Evolutionary conservation across 2,888 invertebrate genomes (phyloP), one percentile per base, ranked within the genome.

Genomic region (Netelia inedita): DNA sequence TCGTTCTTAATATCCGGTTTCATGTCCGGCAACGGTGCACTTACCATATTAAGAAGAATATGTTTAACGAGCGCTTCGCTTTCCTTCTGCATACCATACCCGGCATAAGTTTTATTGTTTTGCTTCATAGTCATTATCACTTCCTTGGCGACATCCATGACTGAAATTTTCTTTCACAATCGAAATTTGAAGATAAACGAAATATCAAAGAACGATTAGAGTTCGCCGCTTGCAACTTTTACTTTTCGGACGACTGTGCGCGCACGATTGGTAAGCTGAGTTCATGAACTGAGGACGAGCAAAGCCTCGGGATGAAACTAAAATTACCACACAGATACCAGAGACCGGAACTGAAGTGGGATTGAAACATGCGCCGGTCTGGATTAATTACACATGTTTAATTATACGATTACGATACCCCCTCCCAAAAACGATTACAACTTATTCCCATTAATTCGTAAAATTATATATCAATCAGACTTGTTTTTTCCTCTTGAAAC

Each of bases 251-350:
- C 11, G 69, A 80, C 50, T 63, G 35, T 73, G 72, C 81, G 74
- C 59, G 89, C 89, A 90, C 89, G 90, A 90, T 91, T 89, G 90
- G 86, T 90, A 88, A 88, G 88, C 86, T 87, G 87, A 86, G 88
- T 90, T 89, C 88, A 89, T 89, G 89, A 88, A 90, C 91, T 90
- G 85, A 87, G 88, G 88, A 90, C 88, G 89, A 89, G 88, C 88
- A 88, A 91, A 91, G 91, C 90, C 88, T 89, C 88, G 90, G 91
- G 90, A 91, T 91, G 92, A 91, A 90, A 93, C 93, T 93, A 93
- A 93, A 93, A 91, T 93, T 93, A 93, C 91, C 90, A 83, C 90
- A 79, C 88, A 89, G 87, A 88, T 86, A 68, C 82, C 87, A 86
- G 80, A 83, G 68, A 65, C 87, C 41, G 41, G 41, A 55, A 76